Base-by-base conservation (phyloP, 2,113 vertebrate species). In the Anhinga rufa region DNA sequence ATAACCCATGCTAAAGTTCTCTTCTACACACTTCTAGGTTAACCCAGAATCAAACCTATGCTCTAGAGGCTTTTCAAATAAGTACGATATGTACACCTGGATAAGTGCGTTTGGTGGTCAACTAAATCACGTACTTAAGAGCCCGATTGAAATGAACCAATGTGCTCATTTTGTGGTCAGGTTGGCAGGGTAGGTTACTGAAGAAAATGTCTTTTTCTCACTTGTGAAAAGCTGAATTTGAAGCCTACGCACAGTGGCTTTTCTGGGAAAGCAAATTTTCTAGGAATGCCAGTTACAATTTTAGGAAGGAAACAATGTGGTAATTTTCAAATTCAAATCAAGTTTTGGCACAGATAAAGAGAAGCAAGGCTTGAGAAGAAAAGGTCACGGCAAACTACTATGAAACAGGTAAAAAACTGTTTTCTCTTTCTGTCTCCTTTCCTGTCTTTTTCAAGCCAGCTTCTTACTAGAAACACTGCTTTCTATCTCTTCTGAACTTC, bases 211-310 rank as follows among this genome's bases (percentile, higher is more conserved):
- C 90, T 90, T 94, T 94, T 93, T 82, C 79, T 91, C 29, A 80
- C 84, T 92, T 95, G 78, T 0, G 1, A 88, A 79, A 91, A 95
- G 75, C 85, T 95, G 89, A 82, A 95, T 92, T 85, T 80, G 32
- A 82, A 89, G 79, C 92, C 91, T 68, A 91, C 71, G 13, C 87
- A 90, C n/a, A 80, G 66, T 66, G 78, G 86, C 78, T 97, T 94
- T 93, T 96, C 94, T 95, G 88, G 95, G 93, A 95, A 97, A 94
- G 82, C 61, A 94, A 83, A 70, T 90, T 93, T 96, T 95, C 89
- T 83, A 87, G 91, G 94, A 95, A 97, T 93, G 91, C 85, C 89
- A 95, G 86, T 91, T 85, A 79, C 46, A 95, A 92, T 95, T 96
- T 97, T 96, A 97, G 91, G 70, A 92, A 91, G 83, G 65, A 96